Evolutionary conservation across 2,113 vertebrate species (phyloP), one percentile per base, ranked within the genome.

Genomic region (Albula goreensis): DNA sequence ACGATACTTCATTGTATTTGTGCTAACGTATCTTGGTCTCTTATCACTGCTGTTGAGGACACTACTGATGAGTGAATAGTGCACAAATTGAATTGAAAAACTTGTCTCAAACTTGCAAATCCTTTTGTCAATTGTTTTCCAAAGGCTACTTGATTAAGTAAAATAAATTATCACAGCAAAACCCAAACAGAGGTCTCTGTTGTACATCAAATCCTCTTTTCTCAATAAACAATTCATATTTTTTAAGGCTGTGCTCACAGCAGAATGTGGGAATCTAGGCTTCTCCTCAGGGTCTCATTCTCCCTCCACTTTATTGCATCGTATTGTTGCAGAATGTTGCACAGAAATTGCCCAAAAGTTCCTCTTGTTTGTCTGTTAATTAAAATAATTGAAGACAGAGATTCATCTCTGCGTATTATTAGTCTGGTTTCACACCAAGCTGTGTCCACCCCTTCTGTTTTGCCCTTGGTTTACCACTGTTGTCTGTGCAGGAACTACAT

Each of bases 391-490:
- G 51, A 83, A 74, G 74, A 50, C 10, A 84, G 31, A 41, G 11
- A 80, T 78, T 50, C 11, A 53, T 41, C 85, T 60, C 80, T 53
- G 15, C 56, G 22, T 48, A 66, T 60, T 77, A 77, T 5, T 41
- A 41, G 31, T 63, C 31, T 25, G 48, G 52, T 22, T 78, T 63
- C 12, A n/a, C 25, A 48, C 49, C 63, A 25, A 74, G 63, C 60
- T 74, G 31, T n/a, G 13, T 50, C 78, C 78, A 50, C 25, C 15
- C 49, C 3, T 50, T 2, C 78, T 90, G 89, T 88, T 91, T 91
- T 92, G 93, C 92, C 93, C 93, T 94, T 95, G 92, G n/a, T 82
- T 85, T 94, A 95, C 94, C 94, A 93, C 93, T 93, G 92, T 90
- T 93, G 91, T 92, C 90, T 92, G 90, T 89, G 87, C 90, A 90